Percentiles rank a stretch among this genome's conserved stretches.
Conservation (phyloP, 2,113 vertebrate species). For the Corapipo altera region DNA sequence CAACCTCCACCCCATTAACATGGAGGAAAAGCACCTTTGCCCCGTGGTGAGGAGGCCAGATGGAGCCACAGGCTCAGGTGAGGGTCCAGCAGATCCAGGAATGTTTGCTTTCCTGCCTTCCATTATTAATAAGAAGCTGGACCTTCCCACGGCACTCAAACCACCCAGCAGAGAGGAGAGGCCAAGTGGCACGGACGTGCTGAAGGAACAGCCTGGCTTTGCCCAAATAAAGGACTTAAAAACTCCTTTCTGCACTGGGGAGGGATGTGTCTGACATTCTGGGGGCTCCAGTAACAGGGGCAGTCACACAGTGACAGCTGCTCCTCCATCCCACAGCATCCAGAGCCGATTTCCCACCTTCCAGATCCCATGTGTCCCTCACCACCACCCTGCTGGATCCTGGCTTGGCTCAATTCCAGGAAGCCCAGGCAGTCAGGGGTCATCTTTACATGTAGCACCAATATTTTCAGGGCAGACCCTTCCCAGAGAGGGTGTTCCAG, state of each 20-base stretch:
- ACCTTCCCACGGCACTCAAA: neutral
- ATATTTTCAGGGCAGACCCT: neutral
- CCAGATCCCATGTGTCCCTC: rapidly evolving
- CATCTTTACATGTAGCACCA: rapidly evolving
- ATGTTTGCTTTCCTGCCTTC: neutral
- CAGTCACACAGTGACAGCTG: too few species aligned
- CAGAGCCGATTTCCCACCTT: neutral
- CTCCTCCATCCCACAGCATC: rapidly evolving
- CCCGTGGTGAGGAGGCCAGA: neutral
- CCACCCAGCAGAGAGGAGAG: neutral
- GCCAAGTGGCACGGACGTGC: too few species aligned
- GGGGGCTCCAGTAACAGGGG: neutral
- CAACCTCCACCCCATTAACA: neutral
- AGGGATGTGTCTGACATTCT: too few species aligned
- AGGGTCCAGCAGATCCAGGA: neutral
- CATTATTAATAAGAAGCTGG: neutral
- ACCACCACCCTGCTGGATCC: rapidly evolving
- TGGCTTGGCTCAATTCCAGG: neutral
- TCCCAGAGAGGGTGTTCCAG: neutral
- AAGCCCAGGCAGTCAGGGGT: too few species aligned
- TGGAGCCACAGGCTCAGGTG: rapidly evolving
- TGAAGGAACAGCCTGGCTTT: neutral
- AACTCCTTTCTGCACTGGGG: neutral
- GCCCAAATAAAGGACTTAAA: neutral
- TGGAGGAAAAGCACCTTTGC: neutral